Conservation (phyloP, 2,113 vertebrate species). For the Stomatorhinus ivindoensis region DNA sequence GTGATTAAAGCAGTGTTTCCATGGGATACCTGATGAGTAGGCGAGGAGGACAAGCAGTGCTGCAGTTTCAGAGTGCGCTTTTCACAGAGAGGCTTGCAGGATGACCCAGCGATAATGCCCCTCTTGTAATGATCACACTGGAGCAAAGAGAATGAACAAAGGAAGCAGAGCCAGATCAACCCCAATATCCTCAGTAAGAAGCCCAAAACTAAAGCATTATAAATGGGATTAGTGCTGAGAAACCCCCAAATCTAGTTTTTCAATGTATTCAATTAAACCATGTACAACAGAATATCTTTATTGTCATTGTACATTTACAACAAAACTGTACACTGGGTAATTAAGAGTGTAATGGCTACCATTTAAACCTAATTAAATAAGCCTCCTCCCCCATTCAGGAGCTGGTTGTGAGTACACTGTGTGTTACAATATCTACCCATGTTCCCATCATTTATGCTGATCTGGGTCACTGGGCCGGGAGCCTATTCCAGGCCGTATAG, state of each 20-base stretch:
- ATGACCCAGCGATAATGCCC: slow-evolving; percentile 87
- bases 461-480: background rate
- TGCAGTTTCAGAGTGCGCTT: slow-evolving; percentile 72
- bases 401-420: background rate
- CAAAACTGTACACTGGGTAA: background rate
- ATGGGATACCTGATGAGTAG: slow-evolving; percentile 73
- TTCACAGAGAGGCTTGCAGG: slow-evolving; percentile 82
- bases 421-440: background rate
- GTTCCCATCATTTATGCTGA: background rate
- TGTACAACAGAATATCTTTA: background rate
- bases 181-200: background rate
- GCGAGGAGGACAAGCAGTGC: slow-evolving; percentile 76
- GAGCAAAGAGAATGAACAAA: slow-evolving; percentile 18
- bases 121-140: slow-evolving; percentile 94
- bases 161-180: slow-evolving; percentile 27
- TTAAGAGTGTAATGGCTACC: background rate
- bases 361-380: background rate
- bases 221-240: background rate
- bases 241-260: background rate
- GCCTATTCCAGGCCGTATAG: background rate
- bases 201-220: background rate
- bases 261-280: background rate
- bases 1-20: background rate
- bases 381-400: background rate
- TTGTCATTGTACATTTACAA: background rate